Conservation (phyloP, 2,888 invertebrate genomes). For the Micoletzkya japonica region DNA sequence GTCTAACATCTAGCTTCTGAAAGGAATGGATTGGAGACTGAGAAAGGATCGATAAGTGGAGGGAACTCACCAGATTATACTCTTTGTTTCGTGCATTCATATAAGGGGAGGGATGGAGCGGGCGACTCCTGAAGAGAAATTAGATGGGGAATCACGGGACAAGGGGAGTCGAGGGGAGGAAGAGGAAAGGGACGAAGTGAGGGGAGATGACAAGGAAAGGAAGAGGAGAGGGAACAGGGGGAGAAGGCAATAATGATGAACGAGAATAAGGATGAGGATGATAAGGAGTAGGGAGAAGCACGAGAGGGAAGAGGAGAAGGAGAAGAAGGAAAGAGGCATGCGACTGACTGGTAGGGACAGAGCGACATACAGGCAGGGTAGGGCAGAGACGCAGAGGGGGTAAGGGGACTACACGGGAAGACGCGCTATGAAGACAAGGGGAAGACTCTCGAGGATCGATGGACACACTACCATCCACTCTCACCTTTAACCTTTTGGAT, state of each 20-base stretch:
- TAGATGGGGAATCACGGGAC: background rate
- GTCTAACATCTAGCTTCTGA: constrained; percentile 67
- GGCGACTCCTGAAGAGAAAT: constrained; percentile 24
- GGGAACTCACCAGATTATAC: constrained; percentile 55
- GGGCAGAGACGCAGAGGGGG: constrained; percentile 2
- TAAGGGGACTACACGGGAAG: background rate
- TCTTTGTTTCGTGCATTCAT: constrained; percentile 62
- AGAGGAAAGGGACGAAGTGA: background rate
- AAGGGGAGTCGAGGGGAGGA: background rate
- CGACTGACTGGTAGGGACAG: background rate
- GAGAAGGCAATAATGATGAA: background rate
- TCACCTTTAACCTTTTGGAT: no score
- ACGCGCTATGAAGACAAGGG: background rate
- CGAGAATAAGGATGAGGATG: background rate
- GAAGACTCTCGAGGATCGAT: background rate
- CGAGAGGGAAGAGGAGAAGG: constrained; percentile 5
- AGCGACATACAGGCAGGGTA: constrained; percentile 17
- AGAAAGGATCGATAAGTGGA: background rate
- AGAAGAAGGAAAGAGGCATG: background rate
- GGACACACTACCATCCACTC: background rate
- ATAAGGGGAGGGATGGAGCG: constrained; percentile 29
- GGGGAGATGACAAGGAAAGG: background rate
- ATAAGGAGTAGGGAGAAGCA: background rate
- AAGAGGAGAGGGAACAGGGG: background rate
- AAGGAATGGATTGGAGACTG: constrained; percentile 26